Evolutionary conservation across 2,888 invertebrate species (phyloP), one percentile per base, ranked within the genome.

Genomic region (Drosophila cyrtoloma): DNA sequence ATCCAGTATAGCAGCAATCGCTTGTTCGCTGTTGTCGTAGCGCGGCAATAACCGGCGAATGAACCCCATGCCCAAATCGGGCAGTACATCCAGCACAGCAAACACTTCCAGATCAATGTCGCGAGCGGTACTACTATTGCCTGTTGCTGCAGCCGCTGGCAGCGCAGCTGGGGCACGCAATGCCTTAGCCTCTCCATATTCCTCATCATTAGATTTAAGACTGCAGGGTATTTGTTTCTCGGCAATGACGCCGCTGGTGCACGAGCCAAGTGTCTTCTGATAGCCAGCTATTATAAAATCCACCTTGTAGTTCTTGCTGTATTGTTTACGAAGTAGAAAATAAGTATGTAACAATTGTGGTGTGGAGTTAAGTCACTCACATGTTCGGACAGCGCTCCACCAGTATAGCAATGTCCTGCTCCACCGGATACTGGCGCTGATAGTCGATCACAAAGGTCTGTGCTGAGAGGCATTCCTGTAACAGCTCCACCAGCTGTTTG

Each of bases 1-100:
- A 93, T 98, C 98, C 58, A 99, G 93, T 71, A 98, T 94, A 56
- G 97, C 97, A 91, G 97, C 96, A 71, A 99, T 96, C 5, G 97
- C 97, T 81, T 95, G 95, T 80, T 96, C 96, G 0, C 96, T 94
- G 82, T 96, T 95, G 28, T 96, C 95, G 88, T 97, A 97, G 88
- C 96, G 95, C 83, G 96, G 95, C 63, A 98, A 94, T 84, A 98
- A 96, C 90, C 95, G 95, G 93, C 97, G 93, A 39, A 96, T 94
- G 74, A 95, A 95, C 0, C 95, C 97, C 86, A 96, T 96, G 0
- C 98, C 97, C 57, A 98, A 94, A 93, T 98, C 95, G 3, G 97
- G 97, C 53, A 99, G 94, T 67, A 98, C 93, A 68, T 94, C 94
- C 33, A 94, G 83, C 37, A 95, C 94, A 30, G 93, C 91, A 14